These are phyloP conservation scores for Mungos mungo DNA, from an alignment of 2,113 vertebrate species.

Conservation along the genomic window DNA sequence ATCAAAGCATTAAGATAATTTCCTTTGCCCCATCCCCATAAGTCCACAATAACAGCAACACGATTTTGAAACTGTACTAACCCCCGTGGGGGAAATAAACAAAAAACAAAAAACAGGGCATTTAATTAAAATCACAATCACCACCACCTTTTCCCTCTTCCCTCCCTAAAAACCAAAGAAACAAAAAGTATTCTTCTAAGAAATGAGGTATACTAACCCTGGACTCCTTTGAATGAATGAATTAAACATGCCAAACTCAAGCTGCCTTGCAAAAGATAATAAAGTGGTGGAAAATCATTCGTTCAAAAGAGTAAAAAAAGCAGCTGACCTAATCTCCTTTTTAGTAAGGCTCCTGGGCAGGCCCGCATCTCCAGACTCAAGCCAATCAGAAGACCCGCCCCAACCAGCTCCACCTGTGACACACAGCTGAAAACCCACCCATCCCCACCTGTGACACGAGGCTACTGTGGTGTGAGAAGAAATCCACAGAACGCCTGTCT, in stretches of 20 bases:
- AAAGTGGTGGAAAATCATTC: not conserved
- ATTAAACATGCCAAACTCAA: constrained; percentile 2
- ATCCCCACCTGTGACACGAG: not conserved
- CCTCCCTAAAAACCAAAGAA: not conserved
- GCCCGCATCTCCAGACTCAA: not conserved
- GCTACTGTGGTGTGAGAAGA: fast-evolving
- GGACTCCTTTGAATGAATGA: not conserved
- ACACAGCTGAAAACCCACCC: not conserved
- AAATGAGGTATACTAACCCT: constrained; percentile 23
- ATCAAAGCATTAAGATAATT: not conserved
- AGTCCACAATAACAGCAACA: not conserved
- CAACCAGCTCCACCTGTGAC: not conserved
- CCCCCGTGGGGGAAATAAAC: too few species aligned
- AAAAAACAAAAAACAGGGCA: not conserved
- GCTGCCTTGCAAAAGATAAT: not conserved
- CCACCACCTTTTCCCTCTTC: not conserved
- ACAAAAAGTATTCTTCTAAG: not conserved
- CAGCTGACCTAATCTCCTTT: not conserved
- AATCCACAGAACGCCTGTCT: not conserved
- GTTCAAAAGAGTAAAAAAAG: constrained; percentile 19
- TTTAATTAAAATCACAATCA: not conserved
- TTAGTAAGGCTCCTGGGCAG: not conserved
- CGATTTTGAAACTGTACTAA: not conserved
- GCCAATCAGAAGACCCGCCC: fast-evolving
- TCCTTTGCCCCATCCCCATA: not conserved